Conservation (phyloP, 2,797 vertebrate genomes). For the Hemibagrus guttatus region DNA sequence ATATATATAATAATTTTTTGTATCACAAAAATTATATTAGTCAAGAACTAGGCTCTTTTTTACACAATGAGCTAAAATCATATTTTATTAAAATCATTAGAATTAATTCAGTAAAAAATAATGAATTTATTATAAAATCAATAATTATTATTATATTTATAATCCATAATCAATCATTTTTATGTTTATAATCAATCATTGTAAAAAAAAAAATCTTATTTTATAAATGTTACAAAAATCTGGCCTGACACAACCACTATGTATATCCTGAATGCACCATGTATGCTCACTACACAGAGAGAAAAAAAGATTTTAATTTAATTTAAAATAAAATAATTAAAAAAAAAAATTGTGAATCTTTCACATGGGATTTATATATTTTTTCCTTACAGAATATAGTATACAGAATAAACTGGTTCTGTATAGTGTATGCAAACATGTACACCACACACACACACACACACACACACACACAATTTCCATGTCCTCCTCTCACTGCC, state of each 20-base stretch:
- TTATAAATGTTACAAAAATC: no score
- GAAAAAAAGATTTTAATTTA: no score
- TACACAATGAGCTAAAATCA: background rate
- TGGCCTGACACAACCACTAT: background rate
- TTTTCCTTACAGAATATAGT: background rate
- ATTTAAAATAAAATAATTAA: no score
- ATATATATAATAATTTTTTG: no score
- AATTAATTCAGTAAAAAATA: no score
- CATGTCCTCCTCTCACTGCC: slow-evolving; percentile 5
- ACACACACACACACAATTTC: slow-evolving; percentile 19
- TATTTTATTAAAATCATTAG: background rate
- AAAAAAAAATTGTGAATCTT: background rate
- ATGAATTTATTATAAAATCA: no score
- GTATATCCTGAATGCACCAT: background rate
- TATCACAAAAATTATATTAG: background rate
- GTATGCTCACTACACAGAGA: background rate
- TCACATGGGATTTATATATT: background rate
- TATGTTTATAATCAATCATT: no score
- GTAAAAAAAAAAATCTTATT: no score
- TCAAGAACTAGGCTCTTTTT: background rate
- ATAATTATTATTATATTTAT: no score
- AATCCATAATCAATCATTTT: no score
- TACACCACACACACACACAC: background rate
- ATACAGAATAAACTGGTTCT: background rate
- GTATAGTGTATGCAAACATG: background rate